These are phyloP conservation scores for Andrena marginata DNA, from an alignment of 2,888 invertebrate genomes.

Conservation along the genomic window DNA sequence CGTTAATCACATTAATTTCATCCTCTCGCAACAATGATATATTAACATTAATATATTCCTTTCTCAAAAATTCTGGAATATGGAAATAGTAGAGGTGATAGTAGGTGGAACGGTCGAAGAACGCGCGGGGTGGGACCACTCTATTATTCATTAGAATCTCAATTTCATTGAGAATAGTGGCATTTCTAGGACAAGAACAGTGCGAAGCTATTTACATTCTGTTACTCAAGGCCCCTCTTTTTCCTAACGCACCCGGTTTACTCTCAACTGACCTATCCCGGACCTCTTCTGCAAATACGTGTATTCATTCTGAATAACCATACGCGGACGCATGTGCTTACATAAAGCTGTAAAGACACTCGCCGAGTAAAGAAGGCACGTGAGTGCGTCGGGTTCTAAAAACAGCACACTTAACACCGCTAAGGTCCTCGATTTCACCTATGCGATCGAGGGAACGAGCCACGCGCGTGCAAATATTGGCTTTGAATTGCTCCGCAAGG, in stretches of 20 bases:
- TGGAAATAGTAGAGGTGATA: no score
- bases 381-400: not conserved
- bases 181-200: no score
- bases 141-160: no score
- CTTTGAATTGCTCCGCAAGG: not conserved
- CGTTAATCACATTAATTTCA: slow-evolving; percentile 3
- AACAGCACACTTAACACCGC: not conserved
- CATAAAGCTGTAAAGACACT: not conserved
- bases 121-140: no score
- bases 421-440: not conserved
- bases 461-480: not conserved
- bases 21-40: not conserved
- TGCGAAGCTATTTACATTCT: no score
- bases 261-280: not conserved
- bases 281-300: not conserved
- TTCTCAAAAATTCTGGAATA: not conserved
- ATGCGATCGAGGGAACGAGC: not conserved
- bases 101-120: no score
- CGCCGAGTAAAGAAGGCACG: not conserved
- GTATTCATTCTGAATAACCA: not conserved
- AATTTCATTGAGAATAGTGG: no score
- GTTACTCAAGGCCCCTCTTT: no score
- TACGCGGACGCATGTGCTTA: not conserved
- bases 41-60: not conserved
- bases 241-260: not conserved